Percentiles rank a stretch among this genome's conserved stretches.
Evolutionary conservation across 2,113 vertebrate genomes (phyloP).

Genomic region (Panurus biarmicus): DNA sequence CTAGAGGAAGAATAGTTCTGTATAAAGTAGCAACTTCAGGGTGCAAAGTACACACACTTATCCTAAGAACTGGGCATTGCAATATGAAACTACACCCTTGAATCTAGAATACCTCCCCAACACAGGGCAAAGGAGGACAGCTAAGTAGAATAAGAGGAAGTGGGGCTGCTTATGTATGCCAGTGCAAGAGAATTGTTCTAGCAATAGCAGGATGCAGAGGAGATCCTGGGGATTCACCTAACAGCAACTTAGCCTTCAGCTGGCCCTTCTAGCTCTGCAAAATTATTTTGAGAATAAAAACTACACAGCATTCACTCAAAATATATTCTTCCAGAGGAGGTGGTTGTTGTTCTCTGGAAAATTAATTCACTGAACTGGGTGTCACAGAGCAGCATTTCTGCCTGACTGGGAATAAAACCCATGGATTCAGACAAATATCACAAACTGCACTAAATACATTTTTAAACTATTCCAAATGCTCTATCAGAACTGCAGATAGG

Average conservation of each 20-base stretch:
- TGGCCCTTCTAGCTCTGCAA: not conserved
- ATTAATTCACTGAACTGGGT: not conserved
- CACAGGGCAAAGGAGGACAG: not conserved
- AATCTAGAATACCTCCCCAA: not conserved
- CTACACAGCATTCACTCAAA: not conserved
- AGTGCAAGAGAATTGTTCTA: not conserved
- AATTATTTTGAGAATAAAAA: not conserved
- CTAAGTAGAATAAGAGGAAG: not conserved
- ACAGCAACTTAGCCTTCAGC: not conserved
- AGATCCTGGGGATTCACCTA: not conserved
- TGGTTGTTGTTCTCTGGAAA: not conserved
- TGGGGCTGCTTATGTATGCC: not conserved
- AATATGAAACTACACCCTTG: not conserved
- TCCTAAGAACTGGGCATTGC: not conserved
- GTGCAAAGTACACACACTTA: not conserved
- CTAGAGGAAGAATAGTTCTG: not conserved
- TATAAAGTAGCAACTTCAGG: not conserved
- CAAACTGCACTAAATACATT: not conserved
- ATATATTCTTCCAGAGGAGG: not conserved
- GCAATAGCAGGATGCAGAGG: not conserved
- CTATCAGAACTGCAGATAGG: not conserved
- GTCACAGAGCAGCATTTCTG: not conserved
- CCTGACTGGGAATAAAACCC: not conserved
- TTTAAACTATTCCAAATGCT: not conserved
- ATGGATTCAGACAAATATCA: not conserved